These are phyloP conservation scores for Xenopus petersii DNA, from an alignment of 2,797 vertebrate species.

Conservation along the genomic window DNA sequence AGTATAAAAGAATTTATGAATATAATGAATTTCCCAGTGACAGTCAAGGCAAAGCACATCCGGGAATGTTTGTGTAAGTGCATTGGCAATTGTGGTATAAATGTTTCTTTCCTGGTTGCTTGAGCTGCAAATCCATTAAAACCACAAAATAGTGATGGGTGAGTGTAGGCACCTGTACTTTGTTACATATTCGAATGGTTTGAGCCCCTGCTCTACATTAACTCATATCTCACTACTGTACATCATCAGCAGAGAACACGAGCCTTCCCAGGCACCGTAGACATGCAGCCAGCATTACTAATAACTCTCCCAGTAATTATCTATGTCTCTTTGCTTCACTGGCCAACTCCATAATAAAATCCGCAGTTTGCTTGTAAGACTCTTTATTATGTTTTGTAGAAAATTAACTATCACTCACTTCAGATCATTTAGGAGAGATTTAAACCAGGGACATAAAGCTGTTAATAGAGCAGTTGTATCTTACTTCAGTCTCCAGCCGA, in stretches of 20 bases:
- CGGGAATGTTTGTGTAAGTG: not conserved
- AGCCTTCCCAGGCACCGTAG: not conserved
- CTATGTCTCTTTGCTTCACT: not conserved
- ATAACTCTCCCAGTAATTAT: not conserved
- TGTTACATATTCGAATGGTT: not conserved
- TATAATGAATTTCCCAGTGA: not conserved
- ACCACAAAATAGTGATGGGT: not conserved
- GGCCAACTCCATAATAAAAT: constrained; percentile 1
- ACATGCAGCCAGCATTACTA: not conserved
- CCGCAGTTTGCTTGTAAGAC: not conserved
- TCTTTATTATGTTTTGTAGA: not conserved
- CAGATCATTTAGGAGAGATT: not conserved
- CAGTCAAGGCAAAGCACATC: not conserved
- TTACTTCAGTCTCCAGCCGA: no score
- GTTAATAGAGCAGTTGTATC: no score
- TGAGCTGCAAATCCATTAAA: not conserved
- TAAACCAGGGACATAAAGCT: no score
- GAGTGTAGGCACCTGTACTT: not conserved
- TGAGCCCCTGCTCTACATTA: not conserved
- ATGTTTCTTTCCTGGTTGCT: not conserved
- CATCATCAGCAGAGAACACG: not conserved
- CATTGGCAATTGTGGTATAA: not conserved
- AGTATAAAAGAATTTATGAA: not conserved
- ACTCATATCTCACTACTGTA: not conserved
- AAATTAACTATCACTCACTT: not conserved